Base-by-base conservation (phyloP, 2,797 vertebrate genomes). In the Cossypha caffra region DNA sequence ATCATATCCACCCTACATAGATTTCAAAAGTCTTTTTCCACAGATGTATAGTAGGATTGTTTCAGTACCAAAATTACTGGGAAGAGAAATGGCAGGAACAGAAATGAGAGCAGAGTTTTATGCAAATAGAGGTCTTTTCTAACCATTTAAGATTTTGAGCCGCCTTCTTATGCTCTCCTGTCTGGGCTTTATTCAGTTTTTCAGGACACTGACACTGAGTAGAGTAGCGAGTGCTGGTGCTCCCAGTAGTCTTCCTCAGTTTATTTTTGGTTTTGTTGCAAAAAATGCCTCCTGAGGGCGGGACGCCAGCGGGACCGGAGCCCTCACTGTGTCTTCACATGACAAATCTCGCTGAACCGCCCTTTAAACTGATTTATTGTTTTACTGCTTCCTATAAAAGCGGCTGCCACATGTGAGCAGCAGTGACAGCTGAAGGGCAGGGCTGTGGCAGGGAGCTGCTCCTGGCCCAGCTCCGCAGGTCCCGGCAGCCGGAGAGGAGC, bases 381-480 rank as follows among this genome's bases (percentile, higher is more conserved):
- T 98, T 98, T 98, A 98, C 73, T 85, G 96, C 90, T 72, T 94
- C 96, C 92, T 96, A 98, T 98, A 98, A 98, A 96, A 93, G 84
- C 74, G 76, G 74, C 93, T 97, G 94, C 89, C 48, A 42, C 96
- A 88, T 78, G 86, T 86, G 92, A 94, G 92, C 85, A 85, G 94
- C 10, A 0, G 68, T 96, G 96, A 57, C 72, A 92, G 54, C 62
- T 62, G 93, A 84, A 97, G 93, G 87, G 87, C 89, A 45, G 43
- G 45, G 19, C 3, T 4, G 45, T 7, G 21, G 43, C 43, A 48
- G 47, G 4, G 25, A 90, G 77, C 47, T 48, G 42, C 91, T 78
- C 15, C 38, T 35, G 0, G 4, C 31, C 13, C 57, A 8, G 62
- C 67, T 37, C 58, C 0, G 4, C 9, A 18, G 86, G 40, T 50